Conservation (phyloP, 2,113 vertebrate species). For the Cichladusa arquata region DNA sequence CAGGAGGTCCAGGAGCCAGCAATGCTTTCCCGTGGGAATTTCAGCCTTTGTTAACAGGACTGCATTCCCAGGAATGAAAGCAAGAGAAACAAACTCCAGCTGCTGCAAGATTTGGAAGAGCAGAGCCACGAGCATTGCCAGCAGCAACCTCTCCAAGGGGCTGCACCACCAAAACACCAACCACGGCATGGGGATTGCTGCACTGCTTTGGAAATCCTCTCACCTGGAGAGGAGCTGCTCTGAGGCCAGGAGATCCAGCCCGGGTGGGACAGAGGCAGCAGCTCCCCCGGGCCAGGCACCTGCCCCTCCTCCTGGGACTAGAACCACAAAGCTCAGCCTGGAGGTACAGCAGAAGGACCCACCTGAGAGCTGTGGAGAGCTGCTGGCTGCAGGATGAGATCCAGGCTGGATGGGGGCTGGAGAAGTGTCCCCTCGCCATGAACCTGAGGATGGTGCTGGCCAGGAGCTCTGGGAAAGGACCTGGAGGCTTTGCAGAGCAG, state of each 20-base stretch:
- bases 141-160: background rate
- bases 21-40: background rate
- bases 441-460: background rate
- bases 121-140: background rate
- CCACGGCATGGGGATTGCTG: rapidly evolving
- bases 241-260: background rate
- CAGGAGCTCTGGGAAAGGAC: background rate
- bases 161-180: background rate
- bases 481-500: background rate
- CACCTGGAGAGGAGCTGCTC: background rate
- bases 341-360: background rate
- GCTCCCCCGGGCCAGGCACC: rapidly evolving
- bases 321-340: rapidly evolving
- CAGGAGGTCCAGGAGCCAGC: background rate
- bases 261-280: background rate
- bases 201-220: background rate
- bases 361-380: background rate
- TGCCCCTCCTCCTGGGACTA: background rate
- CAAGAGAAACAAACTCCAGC: background rate
- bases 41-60: background rate
- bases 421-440: rapidly evolving
- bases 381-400: background rate
- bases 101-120: background rate
- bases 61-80: background rate
- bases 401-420: background rate